Base-by-base conservation (phyloP, 2,113 vertebrate species). In the Pteruthius melanotis region DNA sequence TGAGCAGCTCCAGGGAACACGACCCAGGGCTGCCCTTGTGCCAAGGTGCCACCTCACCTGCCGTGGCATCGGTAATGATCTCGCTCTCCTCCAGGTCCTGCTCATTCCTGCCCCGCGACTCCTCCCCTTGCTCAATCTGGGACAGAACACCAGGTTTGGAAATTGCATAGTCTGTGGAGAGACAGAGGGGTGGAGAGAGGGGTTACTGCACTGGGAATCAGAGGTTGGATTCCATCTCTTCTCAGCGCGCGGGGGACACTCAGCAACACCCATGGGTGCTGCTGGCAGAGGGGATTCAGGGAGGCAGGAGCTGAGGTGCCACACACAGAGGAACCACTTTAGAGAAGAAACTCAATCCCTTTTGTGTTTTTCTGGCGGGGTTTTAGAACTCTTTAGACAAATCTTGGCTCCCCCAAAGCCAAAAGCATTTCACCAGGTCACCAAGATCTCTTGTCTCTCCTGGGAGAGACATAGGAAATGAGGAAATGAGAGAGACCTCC, bases 61-160 rank as follows among this genome's bases (percentile, higher is more conserved):
- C 97, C 1, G 97, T 98, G 87, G 98, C 97, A 37, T 98, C 98
- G 0, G 95, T 93, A 1, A 98, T 97, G 4, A 97, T 89, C 70
- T 98, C 98, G 0, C 97, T 98, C 80, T 98, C 98, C 76, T 98
- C 98, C 6, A 98, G 95, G 84, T 98, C 98, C 65, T 96, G 98
- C 83, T 97, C 97, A 2, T 97, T 98, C 84, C 96, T 93, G 86
- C 75, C 57, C 63, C 53, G 86, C 0, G 95, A 24, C 21, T 97
- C 97, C 49, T 98, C 97, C 31, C 97, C 97, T 14, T 97, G 97
- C 83, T 98, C 98, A 17, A 97, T 97, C 95, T 98, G 98, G 22
- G 98, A 97, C 96, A 98, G 90, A 60, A 98, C 97, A 47, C 97
- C 98, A 3, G 98, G 98, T 85, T 98, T 98, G 93, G 98, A 98